Percentiles rank a stretch among this genome's conserved stretches.
These are phyloP conservation scores for Danio rerio DNA, from an alignment of 2,113 vertebrate species.

Conservation along the genomic window DNA sequence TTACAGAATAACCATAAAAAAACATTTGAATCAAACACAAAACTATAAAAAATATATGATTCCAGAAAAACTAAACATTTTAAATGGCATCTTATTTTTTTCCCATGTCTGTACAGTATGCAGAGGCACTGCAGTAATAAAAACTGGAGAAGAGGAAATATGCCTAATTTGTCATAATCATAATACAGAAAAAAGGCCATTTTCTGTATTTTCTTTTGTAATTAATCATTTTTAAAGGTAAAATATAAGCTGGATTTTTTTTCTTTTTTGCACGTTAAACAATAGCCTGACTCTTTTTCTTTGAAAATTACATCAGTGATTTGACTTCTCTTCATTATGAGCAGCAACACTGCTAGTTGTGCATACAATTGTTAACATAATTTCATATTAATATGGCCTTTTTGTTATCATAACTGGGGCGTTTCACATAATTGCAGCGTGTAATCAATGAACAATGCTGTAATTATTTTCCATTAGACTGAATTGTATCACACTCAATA, in stretches of 20 bases:
- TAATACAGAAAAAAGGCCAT: background rate
- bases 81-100: too few species aligned
- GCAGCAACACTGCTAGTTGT: background rate
- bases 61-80: too few species aligned
- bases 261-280: background rate
- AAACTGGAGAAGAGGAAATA: background rate
- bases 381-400: background rate
- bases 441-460: slow-evolving; percentile 2
- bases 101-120: too few species aligned
- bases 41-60: too few species aligned
- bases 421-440: background rate
- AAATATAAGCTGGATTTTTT: background rate
- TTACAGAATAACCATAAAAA: too few species aligned
- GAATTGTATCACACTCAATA: background rate
- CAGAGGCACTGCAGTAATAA: background rate
- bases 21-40: too few species aligned
- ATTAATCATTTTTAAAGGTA: background rate
- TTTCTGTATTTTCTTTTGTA: background rate
- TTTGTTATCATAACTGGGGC: background rate
- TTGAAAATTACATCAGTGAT: background rate
- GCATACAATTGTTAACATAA: background rate
- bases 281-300: too few species aligned
- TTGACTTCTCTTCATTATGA: background rate
- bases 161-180: background rate
- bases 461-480: background rate